Evolutionary conservation across 1,140 invertebrate genomes (phyloP), one percentile per base, ranked within the genome.

Genomic region (Pogonus chalceus): DNA sequence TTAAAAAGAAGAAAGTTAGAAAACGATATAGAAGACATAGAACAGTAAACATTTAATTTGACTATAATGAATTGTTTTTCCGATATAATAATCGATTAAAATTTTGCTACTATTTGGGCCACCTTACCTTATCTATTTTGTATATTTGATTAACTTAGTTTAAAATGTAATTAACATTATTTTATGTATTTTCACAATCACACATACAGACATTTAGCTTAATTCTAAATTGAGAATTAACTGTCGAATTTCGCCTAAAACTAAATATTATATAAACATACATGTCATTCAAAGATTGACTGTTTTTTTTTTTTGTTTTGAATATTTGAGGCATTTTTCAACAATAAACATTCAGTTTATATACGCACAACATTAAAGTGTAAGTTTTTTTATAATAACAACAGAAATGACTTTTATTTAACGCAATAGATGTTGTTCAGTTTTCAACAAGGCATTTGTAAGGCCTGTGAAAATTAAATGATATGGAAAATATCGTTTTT

Each of bases 281-380:
- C 18, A 12, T n/a, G 18, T 43, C 37, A 43, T 43, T 43, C 37
- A 43, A 12, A 10, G 37, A 43, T 43, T 43, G 37, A 43, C 37
- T 43, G 18, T 43, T 12, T 43, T 43, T 16, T 4, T 7, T 31
- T 31, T 31, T 4, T 31, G 4, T 31, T 31, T 31, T 31, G 26
- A 43, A 43, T 43, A 43, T 43, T 43, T 43, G 37, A 43, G 37
- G 37, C 37, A 18, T 43, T 43, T 43, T 43, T 43, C 3, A 43
- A 43, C 37, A 43, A 43, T 16, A 43, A 43, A 43, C 37, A 43
- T 16, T 12, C 37, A 43, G 7, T 12, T 43, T 43, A 10, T 43
- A 4, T 43, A 43, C 18, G 7, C 4, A 43, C 14, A 31, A 31
- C 26, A 14, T 31, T 31, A 31, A 7, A 14, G 26, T 31, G 4